Base-by-base conservation (phyloP, 2,888 invertebrate genomes). In the Protonemura montana region DNA sequence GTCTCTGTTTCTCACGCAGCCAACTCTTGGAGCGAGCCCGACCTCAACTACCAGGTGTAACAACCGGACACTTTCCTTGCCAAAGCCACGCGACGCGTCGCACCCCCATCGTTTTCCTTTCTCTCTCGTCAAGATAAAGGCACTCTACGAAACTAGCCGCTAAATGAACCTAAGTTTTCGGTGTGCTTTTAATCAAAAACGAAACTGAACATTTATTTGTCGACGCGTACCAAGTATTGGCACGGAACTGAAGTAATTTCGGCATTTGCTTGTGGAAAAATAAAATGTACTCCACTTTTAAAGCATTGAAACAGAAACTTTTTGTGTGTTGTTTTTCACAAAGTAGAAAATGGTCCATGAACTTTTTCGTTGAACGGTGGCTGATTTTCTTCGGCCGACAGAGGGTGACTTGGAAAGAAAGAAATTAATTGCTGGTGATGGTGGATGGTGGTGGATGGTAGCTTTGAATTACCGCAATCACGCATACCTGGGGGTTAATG, bases 1-100 rank as follows among this genome's bases (percentile, higher is more conserved):
- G 13, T 2, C 59, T 59, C 59, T 78, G 26, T 78, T 5, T 78
- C n/a, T 28, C 78, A 3, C 27, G 81, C 81, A 81, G 81, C 81
- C 5, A 81, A 81, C 81, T 81, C 81, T 16, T 81, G 81, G 81
- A 29, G 29, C n/a, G 81, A 81, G n/a, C 81, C 81, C n/a, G 81
- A 81, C 81, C 30, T 81, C 29, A 81, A 30, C 30, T 81, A 81
- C 21, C 81, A 81, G n/a, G 81, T 81, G 28, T 81, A 81, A n/a
- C 28, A 26, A 0, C 16, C 21, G n/a, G 76, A 6, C 35, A 6
- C 35, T 10, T 35, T 10, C 35, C 35, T 3, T 10, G 35, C 35
- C 35, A 3, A 6, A 6, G 5, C 5, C 35, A 6, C 35, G 35
- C 35, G 5, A 10, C 10, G 10, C 35, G 35, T 35, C 35, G 5